These are phyloP conservation scores for Sebastes trivittatus DNA, from an alignment of 2,797 vertebrate genomes.

Conservation along the genomic window DNA sequence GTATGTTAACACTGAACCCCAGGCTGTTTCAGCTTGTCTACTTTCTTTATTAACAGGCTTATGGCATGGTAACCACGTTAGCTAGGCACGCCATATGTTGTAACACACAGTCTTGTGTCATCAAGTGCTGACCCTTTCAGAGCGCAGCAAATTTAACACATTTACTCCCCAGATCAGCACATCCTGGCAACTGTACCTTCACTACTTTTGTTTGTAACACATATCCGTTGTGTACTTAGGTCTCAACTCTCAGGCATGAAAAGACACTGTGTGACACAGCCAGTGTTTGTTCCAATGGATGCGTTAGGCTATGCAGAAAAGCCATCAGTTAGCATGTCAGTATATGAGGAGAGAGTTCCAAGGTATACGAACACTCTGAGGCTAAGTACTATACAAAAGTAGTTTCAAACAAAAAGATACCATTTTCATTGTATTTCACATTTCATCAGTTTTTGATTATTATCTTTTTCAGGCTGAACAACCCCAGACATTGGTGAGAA, in stretches of 20 bases:
- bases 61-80: neutral
- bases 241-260: too few relatives aligned
- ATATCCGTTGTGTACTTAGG: too few relatives aligned
- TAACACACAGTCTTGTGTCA: neutral
- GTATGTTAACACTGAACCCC: neutral
- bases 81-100: neutral
- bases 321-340: too few relatives aligned
- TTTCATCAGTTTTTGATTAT: neutral
- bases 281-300: too few relatives aligned
- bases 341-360: too few relatives aligned
- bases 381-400: too few relatives aligned
- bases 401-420: neutral
- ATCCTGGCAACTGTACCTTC: neutral
- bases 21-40: neutral
- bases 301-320: too few relatives aligned
- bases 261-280: too few relatives aligned
- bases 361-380: too few relatives aligned
- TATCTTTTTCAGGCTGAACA: neutral
- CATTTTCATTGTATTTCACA: neutral
- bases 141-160: neutral
- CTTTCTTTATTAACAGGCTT: neutral
- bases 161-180: neutral
- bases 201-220: neutral
- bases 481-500: neutral
- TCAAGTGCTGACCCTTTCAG: neutral